Evolutionary conservation across 2,113 vertebrate genomes (phyloP), one percentile per base, ranked within the genome.

Genomic region (Lynx canadensis): DNA sequence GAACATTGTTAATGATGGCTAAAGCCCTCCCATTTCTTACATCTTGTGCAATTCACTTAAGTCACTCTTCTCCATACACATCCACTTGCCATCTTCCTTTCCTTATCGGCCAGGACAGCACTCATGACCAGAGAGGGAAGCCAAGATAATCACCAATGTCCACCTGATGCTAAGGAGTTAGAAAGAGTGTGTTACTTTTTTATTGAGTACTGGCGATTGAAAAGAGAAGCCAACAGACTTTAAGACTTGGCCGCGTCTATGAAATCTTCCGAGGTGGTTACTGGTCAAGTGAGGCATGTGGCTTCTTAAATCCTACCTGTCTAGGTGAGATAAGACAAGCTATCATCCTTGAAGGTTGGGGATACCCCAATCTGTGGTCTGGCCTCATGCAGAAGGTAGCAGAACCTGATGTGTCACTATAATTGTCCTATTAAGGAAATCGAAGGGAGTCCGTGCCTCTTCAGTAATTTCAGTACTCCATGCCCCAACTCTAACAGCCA

Each of bases 321-420:
- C n/a, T 33, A 29, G 33, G 12, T 57, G 29, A 36, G 50, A 36
- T n/a, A 33, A 65, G 45, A 79, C 3, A 29, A 52, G 36, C n/a
- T 45, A 23, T 21, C 8, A 3, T 65, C 5, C 1, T 0, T 1
- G 50, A 38, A 90, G 12, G 5, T 55, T 45, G 11, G 14, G 36
- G 14, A 41, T 1, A 11, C n/a, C 57, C 18, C 1, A 3, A 18
- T 52, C 31, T 27, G 7, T 10, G 2, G 31, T 10, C 78, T 68
- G 45, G 7, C 12, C 8, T 89, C 41, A 18, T 4, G 33, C 13
- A n/a, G 71, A 69, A 93, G 45, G 50, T 29, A 7, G 4, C 11
- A 63, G 52, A 50, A 3, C 29, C 18, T 63, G 63, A 18, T 14
- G 14, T 65, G 9, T 12, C 38, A 10, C 68, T 27, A n/a, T 25